Evolutionary conservation across 2,797 vertebrate genomes (phyloP).

Genomic region (Poeciliopsis turneri): DNA sequence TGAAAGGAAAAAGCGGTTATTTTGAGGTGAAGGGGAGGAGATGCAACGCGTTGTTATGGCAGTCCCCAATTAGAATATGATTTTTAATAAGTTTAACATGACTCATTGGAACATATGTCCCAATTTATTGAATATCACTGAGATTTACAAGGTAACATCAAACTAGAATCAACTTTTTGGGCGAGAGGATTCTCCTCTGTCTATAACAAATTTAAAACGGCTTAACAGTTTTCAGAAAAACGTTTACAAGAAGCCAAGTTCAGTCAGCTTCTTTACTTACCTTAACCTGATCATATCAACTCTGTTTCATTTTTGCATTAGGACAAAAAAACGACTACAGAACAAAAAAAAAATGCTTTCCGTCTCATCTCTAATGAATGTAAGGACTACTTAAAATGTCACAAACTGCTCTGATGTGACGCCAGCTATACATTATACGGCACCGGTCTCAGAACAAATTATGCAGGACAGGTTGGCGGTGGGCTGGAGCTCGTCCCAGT

Average conservation of each 20-base stretch:
- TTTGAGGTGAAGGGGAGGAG: no score
- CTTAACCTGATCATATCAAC: background rate
- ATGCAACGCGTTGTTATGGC: no score
- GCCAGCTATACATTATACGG: background rate
- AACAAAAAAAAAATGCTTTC: background rate
- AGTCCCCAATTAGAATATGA: no score
- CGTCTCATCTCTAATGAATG: background rate
- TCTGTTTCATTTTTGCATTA: background rate
- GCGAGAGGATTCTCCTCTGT: background rate
- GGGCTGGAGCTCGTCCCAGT: slow-evolving; percentile 40
- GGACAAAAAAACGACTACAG: background rate
- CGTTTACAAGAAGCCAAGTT: background rate
- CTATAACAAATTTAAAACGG: background rate
- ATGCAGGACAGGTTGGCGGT: slow-evolving; percentile 31
- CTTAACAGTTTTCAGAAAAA: background rate
- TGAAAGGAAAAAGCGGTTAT: no score
- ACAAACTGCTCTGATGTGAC: background rate
- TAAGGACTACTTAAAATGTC: background rate
- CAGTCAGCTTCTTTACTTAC: background rate
- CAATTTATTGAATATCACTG: background rate
- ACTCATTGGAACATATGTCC: no score
- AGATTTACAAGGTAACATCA: background rate
- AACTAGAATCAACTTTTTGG: background rate
- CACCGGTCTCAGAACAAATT: slow-evolving; percentile 15
- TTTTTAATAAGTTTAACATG: no score